phyloP scores from a whole-genome alignment of 2,888 invertebrate genomes.

The Lepidochrysops patricia region DNA sequence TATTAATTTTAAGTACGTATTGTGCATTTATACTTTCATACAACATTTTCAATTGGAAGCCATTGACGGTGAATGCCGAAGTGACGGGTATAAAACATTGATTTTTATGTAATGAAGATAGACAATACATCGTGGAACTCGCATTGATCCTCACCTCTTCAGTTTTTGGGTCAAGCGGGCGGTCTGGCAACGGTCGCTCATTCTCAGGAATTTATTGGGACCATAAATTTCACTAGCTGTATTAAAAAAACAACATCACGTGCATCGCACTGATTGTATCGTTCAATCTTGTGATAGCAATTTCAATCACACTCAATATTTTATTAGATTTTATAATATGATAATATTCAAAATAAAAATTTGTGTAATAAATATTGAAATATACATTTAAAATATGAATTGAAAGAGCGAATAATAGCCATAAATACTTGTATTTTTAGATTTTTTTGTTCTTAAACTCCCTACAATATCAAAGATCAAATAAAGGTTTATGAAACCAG shows the following conservation, averaged over 20 bases:
- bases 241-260: conserved; percentile 21
- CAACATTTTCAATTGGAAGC: neutral
- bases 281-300: too few relatives aligned
- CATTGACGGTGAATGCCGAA: neutral
- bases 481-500: too few relatives aligned
- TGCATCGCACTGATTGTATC: too few relatives aligned
- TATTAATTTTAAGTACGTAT: neutral
- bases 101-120: conserved; percentile 3
- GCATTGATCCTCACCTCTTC: conserved; percentile 47
- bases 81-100: neutral
- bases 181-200: conserved; percentile 35
- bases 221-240: conserved; percentile 39
- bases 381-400: too few relatives aligned
- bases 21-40: neutral
- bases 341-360: too few relatives aligned
- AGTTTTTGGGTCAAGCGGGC: conserved; percentile 66
- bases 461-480: too few relatives aligned
- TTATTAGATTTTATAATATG: too few relatives aligned
- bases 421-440: too few relatives aligned
- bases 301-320: too few relatives aligned
- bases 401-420: too few relatives aligned
- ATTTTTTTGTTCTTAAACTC: too few relatives aligned
- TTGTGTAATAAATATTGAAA: too few relatives aligned
- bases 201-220: conserved; percentile 39
- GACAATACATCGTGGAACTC: conserved; percentile 36